These are phyloP conservation scores for Dynastes maya DNA, from an alignment of 2,888 invertebrate species.

Conservation along the genomic window DNA sequence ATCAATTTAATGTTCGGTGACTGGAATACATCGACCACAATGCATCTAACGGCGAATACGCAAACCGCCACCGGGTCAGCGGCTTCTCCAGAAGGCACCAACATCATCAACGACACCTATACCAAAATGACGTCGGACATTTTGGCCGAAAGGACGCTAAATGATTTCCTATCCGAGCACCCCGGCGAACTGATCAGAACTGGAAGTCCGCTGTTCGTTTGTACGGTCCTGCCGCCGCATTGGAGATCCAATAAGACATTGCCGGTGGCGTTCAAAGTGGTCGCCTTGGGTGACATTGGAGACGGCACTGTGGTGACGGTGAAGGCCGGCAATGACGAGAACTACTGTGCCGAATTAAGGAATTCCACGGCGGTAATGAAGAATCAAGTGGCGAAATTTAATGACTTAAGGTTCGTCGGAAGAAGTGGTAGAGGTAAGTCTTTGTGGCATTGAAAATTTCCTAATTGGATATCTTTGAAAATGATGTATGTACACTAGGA, in stretches of 20 bases:
- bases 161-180: slow-evolving; percentile 90
- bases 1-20: slow-evolving; percentile 65
- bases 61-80: slow-evolving; percentile 74
- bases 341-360: slow-evolving; percentile 93
- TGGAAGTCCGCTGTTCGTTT: slow-evolving; percentile 95
- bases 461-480: too few species aligned
- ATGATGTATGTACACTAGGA: too few species aligned
- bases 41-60: slow-evolving; percentile 72
- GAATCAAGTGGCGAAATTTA: slow-evolving; percentile 98
- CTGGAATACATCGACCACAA: slow-evolving; percentile 62
- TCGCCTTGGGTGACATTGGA: slow-evolving; percentile 91
- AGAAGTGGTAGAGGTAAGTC: slow-evolving; percentile 94
- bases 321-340: slow-evolving; percentile 97
- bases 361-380: slow-evolving; percentile 97
- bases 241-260: slow-evolving; percentile 98
- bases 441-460: neutral
- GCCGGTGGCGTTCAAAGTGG: slow-evolving; percentile 95
- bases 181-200: slow-evolving; percentile 95
- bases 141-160: slow-evolving; percentile 87
- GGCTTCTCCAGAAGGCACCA: slow-evolving; percentile 81
- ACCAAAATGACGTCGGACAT: slow-evolving; percentile 86
- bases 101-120: slow-evolving; percentile 85
- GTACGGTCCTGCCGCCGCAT: slow-evolving; percentile 93
- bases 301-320: slow-evolving; percentile 97
- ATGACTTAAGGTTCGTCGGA: slow-evolving; percentile 97